Evolutionary conservation across 2,113 vertebrate species (phyloP), one percentile per base, ranked within the genome.

Genomic region (Lagopus leucura): DNA sequence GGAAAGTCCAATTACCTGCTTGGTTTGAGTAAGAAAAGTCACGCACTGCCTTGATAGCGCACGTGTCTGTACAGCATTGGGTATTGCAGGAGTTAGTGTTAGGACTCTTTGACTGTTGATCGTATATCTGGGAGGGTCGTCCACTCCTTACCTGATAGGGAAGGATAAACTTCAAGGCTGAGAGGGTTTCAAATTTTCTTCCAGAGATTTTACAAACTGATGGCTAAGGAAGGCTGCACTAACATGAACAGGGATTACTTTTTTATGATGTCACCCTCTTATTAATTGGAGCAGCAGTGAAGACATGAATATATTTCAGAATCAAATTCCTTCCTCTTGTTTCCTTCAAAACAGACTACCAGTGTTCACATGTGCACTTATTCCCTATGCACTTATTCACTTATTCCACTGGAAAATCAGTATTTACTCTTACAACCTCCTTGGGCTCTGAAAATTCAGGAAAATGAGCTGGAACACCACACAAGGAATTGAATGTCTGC

Each of bases 1-100:
- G 82, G 80, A 94, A 96, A 96, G 91, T 81, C 85, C 89, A 83
- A 92, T 92, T 94, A 93, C 85, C 82, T 89, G 76, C 89, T 96
- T 92, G 64, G 3, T 61, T 61, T 54, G 87, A 85, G 94, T 92
- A 88, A 93, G 91, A 91, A 86, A 91, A 95, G 91, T 90, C 82
- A 86, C 71, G 80, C 3, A 0, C 75, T 92, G 72, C 82, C 57
- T 88, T 75, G 91, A 71, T 22, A 67, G 34, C 22, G 8, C 61
- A 77, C 88, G n/a, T 61, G 48, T 63, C 71, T 82, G 42, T 57
- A 19, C 11, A 91, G 54, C 83, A 15, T 1, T 67, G 79, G 6
- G 25, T 71, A 48, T 36, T 77, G 50, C 60, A 71, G 50, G 47
- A 67, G 60, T 85, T 88, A 70, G 52, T 14, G 21, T 2, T 66